Evolutionary conservation across 2,888 invertebrate genomes (phyloP).

Genomic region (Laspeyria flexula): DNA sequence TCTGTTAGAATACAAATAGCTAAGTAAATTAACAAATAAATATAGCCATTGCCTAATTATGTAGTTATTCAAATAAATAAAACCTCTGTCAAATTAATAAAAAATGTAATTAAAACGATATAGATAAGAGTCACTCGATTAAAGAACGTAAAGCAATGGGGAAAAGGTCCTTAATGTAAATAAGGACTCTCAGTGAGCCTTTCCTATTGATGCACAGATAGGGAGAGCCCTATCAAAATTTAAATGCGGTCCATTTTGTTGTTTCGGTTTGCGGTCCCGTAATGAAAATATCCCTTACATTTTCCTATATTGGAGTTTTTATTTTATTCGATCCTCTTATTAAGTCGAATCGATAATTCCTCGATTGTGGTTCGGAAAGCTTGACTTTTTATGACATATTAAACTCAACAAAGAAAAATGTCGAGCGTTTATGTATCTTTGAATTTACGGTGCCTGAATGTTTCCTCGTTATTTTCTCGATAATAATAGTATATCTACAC

Average conservation of each 20-base stretch:
- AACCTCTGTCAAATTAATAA: constrained; percentile 45
- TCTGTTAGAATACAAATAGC: no score
- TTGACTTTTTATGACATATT: constrained; percentile 23
- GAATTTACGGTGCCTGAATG: no score
- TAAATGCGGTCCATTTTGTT: constrained; percentile 62
- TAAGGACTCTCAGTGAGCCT: constrained; percentile 52
- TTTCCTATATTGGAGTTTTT: constrained; percentile 49
- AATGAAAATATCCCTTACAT: constrained; percentile 62
- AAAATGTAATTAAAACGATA: constrained; percentile 41
- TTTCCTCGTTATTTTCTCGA: no score
- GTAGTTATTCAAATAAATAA: constrained; percentile 26
- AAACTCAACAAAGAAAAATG: constrained; percentile 4
- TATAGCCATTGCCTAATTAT: no score
- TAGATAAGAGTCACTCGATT: constrained; percentile 51
- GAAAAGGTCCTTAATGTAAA: constrained; percentile 52
- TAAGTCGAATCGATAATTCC: constrained; percentile 41
- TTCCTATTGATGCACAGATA: constrained; percentile 62
- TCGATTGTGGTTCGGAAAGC: constrained; percentile 37
- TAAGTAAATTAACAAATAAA: no score
- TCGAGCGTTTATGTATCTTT: no score
- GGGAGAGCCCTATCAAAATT: constrained; percentile 61
- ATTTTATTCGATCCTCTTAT: constrained; percentile 45
- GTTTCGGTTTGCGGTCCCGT: constrained; percentile 47
- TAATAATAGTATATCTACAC: no score
- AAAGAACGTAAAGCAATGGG: constrained; percentile 59